A percentile compares a stretch with the other conserved stretches of the same genome.
Evolutionary conservation across 2,888 invertebrate genomes (phyloP).

Genomic region (Caprella mutica): DNA sequence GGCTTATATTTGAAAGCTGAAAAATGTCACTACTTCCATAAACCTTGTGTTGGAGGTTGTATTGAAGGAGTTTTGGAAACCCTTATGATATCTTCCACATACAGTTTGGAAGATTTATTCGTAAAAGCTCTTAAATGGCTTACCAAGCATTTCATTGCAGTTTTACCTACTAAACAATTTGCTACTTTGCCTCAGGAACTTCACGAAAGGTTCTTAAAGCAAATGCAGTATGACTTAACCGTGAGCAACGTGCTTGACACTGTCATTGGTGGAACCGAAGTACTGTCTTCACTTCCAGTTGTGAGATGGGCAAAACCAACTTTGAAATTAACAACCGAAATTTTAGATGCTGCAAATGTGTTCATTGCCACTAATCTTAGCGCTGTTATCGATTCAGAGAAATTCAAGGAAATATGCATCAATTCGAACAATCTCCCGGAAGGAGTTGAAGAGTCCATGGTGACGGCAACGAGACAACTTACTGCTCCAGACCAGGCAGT

Average conservation of each 20-base stretch:
- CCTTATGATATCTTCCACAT: conserved; percentile 69
- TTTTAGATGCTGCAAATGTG: conserved; percentile 67
- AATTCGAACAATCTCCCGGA: too few species aligned
- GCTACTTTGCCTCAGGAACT: conserved; percentile 70
- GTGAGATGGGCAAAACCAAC: conserved; percentile 74
- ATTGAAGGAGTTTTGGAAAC: conserved; percentile 76
- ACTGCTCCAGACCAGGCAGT: conserved; percentile 73
- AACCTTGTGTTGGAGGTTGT: conserved; percentile 60
- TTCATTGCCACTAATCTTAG: conserved; percentile 67
- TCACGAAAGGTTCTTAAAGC: conserved; percentile 28
- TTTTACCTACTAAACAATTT: conserved; percentile 86
- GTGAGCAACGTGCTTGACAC: conserved; percentile 70
- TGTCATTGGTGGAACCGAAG: conserved; percentile 70
- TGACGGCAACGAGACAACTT: conserved; percentile 63
- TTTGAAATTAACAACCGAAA: conserved; percentile 61
- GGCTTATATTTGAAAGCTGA: conserved; percentile 73
- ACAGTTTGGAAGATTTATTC: conserved; percentile 75
- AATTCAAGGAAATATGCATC: too few species aligned
- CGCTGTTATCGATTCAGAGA: conserved; percentile 56
- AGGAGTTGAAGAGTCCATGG: conserved; percentile 67
- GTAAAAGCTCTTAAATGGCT: conserved; percentile 78
- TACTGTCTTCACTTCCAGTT: conserved; percentile 61
- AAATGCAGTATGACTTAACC: conserved; percentile 39
- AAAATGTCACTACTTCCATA: conserved; percentile 89
- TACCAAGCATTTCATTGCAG: conserved; percentile 68